A percentile compares a stretch with the other conserved stretches of the same genome.
phyloP scores from a whole-genome alignment of 1,140 invertebrate genomes.

The Anadara kagoshimensis region DNA sequence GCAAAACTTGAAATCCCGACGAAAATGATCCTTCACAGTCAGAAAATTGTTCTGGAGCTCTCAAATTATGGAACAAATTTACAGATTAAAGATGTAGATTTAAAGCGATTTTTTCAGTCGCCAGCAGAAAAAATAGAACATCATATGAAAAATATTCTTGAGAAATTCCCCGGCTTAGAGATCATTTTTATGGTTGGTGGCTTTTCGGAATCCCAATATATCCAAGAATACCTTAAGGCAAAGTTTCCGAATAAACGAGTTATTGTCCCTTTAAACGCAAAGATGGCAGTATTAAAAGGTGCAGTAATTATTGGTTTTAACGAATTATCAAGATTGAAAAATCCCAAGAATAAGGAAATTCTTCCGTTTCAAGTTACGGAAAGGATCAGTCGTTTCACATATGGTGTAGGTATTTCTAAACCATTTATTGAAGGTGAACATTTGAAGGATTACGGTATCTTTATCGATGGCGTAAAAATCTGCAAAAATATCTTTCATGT shows the following conservation, averaged over 20 bases:
- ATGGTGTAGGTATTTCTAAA: no score
- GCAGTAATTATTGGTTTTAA: not conserved
- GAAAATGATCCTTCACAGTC: not conserved
- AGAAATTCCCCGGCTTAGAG: not conserved
- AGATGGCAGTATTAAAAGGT: slow-evolving; percentile 5
- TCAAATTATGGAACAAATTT: not conserved
- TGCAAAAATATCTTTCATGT: no score
- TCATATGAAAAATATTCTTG: not conserved
- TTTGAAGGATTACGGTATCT: no score
- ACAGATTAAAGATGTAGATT: not conserved
- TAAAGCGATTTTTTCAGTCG: not conserved
- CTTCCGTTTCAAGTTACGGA: no score
- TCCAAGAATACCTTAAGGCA: not conserved
- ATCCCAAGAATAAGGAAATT: no score
- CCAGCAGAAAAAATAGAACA: not conserved
- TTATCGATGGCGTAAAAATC: no score
- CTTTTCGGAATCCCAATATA: slow-evolving; percentile 19
- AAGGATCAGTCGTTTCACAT: no score
- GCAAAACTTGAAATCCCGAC: not conserved
- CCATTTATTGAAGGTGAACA: no score
- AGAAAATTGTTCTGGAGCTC: not conserved
- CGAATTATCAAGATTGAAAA: no score
- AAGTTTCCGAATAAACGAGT: slow-evolving; percentile 3
- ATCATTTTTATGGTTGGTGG: slow-evolving; percentile 21
- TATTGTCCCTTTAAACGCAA: slow-evolving; percentile 2